A percentile compares a stretch with the other conserved stretches of the same genome.
These are phyloP conservation scores for Rhynchopsitta pachyrhyncha DNA, from an alignment of 2,113 vertebrate genomes.

Conservation along the genomic window DNA sequence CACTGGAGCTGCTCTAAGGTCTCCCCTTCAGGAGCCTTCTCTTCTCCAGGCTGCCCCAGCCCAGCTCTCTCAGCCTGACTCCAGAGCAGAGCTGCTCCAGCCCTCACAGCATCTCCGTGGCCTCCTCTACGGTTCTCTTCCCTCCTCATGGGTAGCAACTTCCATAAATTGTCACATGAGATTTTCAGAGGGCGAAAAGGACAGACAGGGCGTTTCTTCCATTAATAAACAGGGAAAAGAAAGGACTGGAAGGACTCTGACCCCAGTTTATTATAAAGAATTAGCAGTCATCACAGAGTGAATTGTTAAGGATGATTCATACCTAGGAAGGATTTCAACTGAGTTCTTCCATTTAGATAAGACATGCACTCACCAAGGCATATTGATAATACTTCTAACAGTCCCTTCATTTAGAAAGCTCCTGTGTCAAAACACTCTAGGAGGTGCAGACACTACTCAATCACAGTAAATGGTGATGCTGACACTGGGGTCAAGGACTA, in stretches of 20 bases:
- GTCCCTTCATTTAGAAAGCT: not conserved
- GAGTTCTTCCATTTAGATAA: conserved; percentile 11
- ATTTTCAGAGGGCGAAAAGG: not conserved
- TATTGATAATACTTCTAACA: not conserved
- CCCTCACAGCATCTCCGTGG: fast-evolving
- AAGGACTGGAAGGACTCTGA: not conserved
- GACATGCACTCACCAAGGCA: conserved; percentile 11
- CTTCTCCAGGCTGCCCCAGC: not conserved
- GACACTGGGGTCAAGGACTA: not conserved
- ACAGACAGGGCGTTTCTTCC: not conserved
- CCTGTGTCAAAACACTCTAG: not conserved
- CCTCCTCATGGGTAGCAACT: not conserved
- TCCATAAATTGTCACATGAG: not conserved
- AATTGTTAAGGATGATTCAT: conserved; percentile 42
- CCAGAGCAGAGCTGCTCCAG: not conserved
- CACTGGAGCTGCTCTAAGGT: too few species aligned
- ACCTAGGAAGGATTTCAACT: not conserved
- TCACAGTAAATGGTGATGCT: not conserved
- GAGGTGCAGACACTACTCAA: not conserved
- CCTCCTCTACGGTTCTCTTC: not conserved
- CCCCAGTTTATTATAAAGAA: conserved; percentile 4
- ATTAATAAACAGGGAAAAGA: not conserved
- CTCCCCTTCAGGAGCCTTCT: too few species aligned
- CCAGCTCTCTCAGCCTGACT: not conserved
- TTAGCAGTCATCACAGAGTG: not conserved